These are phyloP conservation scores for Oconnorella tubifera DNA, from an alignment of 2,888 invertebrate species.

Conservation along the genomic window DNA sequence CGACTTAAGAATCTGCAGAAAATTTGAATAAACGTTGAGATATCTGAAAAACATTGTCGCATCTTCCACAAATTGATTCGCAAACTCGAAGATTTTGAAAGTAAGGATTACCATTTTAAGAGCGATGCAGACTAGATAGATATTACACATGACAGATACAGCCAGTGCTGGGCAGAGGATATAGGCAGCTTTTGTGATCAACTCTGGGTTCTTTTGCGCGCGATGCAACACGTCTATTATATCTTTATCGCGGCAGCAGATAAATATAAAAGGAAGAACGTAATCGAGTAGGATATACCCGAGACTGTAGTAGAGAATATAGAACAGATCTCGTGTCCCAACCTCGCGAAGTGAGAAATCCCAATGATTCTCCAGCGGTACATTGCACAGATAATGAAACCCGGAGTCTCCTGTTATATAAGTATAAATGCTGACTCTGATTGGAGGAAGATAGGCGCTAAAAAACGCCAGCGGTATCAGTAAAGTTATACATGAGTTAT, in stretches of 20 bases:
- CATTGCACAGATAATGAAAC: slow-evolving; percentile 9
- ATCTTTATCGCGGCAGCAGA: slow-evolving; percentile 29
- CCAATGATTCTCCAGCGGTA: slow-evolving; percentile 32
- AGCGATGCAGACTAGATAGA: slow-evolving; percentile 28
- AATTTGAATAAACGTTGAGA: slow-evolving; percentile 29
- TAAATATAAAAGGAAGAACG: slow-evolving; percentile 28
- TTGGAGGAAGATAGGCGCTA: slow-evolving; percentile 23
- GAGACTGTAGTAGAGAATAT: slow-evolving; percentile 30
- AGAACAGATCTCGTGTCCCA: slow-evolving; percentile 20
- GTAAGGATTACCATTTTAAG: slow-evolving; percentile 27
- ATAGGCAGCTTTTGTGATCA: slow-evolving; percentile 9
- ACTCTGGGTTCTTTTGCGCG: slow-evolving; percentile 12
- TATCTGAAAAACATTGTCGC: slow-evolving; percentile 28
- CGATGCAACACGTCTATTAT: slow-evolving; percentile 27
- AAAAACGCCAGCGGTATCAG: slow-evolving; percentile 14
- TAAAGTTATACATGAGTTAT: slow-evolving; percentile 3
- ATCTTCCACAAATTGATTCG: slow-evolving; percentile 13
- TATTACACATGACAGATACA: slow-evolving; percentile 26
- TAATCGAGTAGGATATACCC: slow-evolving; percentile 25
- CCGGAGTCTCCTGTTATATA: slow-evolving; percentile 3
- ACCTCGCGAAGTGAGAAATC: slow-evolving; percentile 21
- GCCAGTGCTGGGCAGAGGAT: slow-evolving; percentile 19
- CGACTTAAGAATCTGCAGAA: slow-evolving; percentile 24
- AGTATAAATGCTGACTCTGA: slow-evolving; percentile 14
- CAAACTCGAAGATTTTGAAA: slow-evolving; percentile 30